Percentiles rank a stretch among this genome's conserved stretches.
Conservation (phyloP, 1,140 invertebrate species). For the Atopsyche davidsoni region DNA sequence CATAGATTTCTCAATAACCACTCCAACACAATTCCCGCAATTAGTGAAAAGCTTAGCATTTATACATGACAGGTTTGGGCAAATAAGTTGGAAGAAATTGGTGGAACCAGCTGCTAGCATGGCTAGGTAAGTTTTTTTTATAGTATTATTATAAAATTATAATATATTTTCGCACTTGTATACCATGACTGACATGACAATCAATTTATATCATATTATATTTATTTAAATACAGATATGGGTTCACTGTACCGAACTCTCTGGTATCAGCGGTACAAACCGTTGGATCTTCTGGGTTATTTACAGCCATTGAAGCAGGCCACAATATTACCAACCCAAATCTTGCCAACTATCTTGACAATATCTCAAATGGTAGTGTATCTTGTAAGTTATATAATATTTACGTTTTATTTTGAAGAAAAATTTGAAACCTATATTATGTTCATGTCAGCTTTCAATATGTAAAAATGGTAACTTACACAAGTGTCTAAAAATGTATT, state of each 20-base stretch:
- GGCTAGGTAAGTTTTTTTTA: slow-evolving; percentile 48
- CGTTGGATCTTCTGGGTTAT: slow-evolving; percentile 38
- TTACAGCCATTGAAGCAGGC: slow-evolving; percentile 41
- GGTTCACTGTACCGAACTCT: slow-evolving; percentile 48
- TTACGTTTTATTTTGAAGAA: slow-evolving; percentile 7
- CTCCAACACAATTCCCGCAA: slow-evolving; percentile 47
- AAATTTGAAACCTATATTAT: too few relatives aligned
- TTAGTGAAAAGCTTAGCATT: slow-evolving; percentile 53
- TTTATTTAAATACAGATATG: slow-evolving; percentile 34
- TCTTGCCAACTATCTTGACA: slow-evolving; percentile 44
- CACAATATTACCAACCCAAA: slow-evolving; percentile 38
- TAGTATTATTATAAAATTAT: neutral
- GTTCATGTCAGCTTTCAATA: too few relatives aligned
- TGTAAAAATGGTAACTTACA: too few relatives aligned
- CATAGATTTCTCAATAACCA: slow-evolving; percentile 50
- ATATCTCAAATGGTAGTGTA: slow-evolving; percentile 43
- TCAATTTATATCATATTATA: slow-evolving; percentile 14
- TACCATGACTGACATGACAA: neutral
- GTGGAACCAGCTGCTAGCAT: slow-evolving; percentile 58
- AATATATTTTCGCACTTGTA: neutral
- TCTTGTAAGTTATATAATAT: slow-evolving; percentile 36
- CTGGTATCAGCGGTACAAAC: slow-evolving; percentile 43
- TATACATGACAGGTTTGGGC: slow-evolving; percentile 55
- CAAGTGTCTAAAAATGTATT: too few relatives aligned
- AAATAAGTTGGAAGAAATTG: slow-evolving; percentile 58